Percentiles rank a stretch among this genome's conserved stretches.
Conservation (phyloP, 2,113 vertebrate genomes). For the Suricata suricatta region DNA sequence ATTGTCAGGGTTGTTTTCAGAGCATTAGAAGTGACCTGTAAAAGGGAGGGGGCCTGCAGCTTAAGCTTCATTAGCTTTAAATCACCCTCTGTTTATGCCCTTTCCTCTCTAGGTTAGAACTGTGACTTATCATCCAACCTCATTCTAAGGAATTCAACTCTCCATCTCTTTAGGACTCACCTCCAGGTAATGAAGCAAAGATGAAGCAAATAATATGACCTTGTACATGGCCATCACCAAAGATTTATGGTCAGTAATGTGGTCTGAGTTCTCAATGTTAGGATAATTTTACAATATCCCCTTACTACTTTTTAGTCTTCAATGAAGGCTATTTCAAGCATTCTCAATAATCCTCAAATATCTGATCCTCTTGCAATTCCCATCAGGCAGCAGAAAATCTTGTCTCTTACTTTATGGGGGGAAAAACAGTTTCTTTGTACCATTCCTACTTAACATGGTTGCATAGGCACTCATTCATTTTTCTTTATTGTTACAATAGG, state of each 20-base stretch:
- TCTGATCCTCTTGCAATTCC: neutral
- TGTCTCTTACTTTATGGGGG: neutral
- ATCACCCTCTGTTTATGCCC: neutral
- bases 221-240: neutral
- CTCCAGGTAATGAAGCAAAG: neutral
- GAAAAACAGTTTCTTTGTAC: neutral
- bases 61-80: neutral
- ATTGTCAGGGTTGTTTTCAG: neutral
- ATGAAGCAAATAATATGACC: neutral
- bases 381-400: neutral
- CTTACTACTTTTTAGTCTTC: neutral
- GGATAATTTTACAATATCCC: neutral
- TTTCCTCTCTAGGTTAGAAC: neutral
- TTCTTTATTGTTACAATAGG: neutral
- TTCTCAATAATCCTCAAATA: neutral
- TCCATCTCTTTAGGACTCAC: neutral
- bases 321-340: neutral
- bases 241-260: neutral
- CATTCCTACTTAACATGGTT: neutral
- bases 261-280: neutral
- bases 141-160: neutral
- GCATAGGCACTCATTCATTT: neutral
- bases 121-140: neutral
- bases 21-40: neutral
- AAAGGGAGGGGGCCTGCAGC: neutral